Conservation (phyloP, 1,140 invertebrate genomes). For the Panulirus ornatus region DNA sequence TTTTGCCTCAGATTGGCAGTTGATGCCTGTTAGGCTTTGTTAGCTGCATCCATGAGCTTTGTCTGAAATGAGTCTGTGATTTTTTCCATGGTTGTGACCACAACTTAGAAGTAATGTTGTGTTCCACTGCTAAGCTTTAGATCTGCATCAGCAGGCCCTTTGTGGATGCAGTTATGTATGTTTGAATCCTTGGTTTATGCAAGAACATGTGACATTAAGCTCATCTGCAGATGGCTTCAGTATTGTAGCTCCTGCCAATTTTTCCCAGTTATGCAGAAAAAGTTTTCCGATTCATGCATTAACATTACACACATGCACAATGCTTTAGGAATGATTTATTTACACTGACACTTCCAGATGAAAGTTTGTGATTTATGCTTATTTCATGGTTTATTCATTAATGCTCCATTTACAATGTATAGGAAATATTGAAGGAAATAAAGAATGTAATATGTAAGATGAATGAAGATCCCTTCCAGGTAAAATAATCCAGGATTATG, state of each 20-base stretch:
- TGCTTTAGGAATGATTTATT: not conserved
- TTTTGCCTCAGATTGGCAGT: not conserved
- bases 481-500: no score
- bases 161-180: not conserved
- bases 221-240: not conserved
- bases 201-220: not conserved
- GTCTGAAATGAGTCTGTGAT: not conserved
- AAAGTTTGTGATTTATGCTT: not conserved
- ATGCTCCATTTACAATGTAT: no score
- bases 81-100: not conserved
- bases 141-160: not conserved
- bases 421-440: no score
- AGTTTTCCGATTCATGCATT: no score
- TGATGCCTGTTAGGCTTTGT: not conserved
- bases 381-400: not conserved
- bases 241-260: not conserved
- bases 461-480: no score
- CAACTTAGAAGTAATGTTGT: not conserved
- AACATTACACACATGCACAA: not conserved
- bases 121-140: not conserved
- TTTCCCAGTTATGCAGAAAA: not conserved
- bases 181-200: not conserved
- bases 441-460: no score
- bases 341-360: not conserved
- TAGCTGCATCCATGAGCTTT: not conserved